phyloP scores from a whole-genome alignment of 2,888 invertebrate genomes.

The Stictocephala bisonia region DNA sequence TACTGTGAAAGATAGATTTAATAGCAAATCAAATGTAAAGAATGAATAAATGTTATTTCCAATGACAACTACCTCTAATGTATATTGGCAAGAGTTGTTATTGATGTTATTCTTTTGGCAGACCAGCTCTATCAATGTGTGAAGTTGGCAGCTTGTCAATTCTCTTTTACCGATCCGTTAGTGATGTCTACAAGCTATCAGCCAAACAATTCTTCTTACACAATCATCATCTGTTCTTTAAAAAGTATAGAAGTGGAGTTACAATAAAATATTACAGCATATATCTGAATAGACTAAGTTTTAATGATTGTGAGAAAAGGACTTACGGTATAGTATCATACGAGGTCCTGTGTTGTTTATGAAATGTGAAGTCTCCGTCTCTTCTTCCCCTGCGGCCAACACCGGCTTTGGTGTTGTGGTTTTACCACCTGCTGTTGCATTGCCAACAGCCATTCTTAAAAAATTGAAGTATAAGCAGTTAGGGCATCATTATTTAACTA shows the following conservation, averaged over 20 bases:
- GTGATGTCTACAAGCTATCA: not conserved
- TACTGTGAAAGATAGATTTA: too few species aligned
- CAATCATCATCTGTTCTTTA: not conserved
- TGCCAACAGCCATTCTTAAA: slow-evolving; percentile 9
- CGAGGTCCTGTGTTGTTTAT: not conserved
- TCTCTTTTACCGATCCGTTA: not conserved
- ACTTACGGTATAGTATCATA: too few species aligned
- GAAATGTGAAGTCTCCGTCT: not conserved
- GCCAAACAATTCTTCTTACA: not conserved
- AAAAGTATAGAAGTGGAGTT: too few species aligned
- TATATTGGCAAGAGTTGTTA: not conserved
- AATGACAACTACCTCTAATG: too few species aligned
- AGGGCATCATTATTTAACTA: too few species aligned
- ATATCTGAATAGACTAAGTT: too few species aligned
- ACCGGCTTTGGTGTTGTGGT: not conserved
- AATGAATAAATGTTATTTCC: too few species aligned
- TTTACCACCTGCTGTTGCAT: not conserved
- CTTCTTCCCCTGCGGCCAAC: not conserved
- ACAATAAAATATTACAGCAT: too few species aligned
- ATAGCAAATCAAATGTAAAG: too few species aligned
- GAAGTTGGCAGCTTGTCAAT: not conserved
- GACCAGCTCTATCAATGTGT: not conserved
- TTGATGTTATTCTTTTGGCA: not conserved
- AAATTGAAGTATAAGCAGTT: too few species aligned
- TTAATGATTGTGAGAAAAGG: too few species aligned